Conservation (phyloP, 2,888 invertebrate species). For the Apocheima hispidaria region DNA sequence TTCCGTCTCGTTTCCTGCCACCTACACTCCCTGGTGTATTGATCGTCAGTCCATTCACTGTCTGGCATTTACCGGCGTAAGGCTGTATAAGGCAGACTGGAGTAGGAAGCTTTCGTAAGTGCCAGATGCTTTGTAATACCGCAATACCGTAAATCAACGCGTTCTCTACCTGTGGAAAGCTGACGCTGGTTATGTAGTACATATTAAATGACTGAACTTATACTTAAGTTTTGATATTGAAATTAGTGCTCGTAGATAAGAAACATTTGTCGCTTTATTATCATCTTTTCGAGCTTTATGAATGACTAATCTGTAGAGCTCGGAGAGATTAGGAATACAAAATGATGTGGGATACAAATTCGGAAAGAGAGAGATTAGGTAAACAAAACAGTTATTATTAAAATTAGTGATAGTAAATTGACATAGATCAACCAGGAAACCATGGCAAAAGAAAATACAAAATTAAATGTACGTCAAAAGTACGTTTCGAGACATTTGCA, state of each 20-base stretch:
- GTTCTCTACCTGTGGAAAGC: background rate
- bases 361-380: no score
- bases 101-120: constrained; percentile 21
- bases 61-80: constrained; percentile 16
- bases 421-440: no score
- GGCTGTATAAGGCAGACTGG: constrained; percentile 8
- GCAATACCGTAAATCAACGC: background rate
- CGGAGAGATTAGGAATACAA: no score
- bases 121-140: background rate
- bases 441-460: no score
- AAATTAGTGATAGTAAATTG: no score
- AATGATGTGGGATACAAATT: no score
- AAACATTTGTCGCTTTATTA: background rate
- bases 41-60: constrained; percentile 25
- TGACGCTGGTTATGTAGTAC: background rate
- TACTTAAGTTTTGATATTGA: background rate
- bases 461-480: no score
- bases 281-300: background rate
- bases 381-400: no score
- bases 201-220: background rate
- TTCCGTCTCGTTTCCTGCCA: constrained; percentile 12
- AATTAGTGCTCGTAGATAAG: background rate
- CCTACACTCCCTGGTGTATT: constrained; percentile 26
- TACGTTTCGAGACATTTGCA: no score
- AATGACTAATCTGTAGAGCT: no score